Evolutionary conservation across 30 jellyfish, hydroid and myxozoan species (phyloP), one percentile per base, ranked within the genome.

Genomic region (Chrysaora quinquecirrha): DNA sequence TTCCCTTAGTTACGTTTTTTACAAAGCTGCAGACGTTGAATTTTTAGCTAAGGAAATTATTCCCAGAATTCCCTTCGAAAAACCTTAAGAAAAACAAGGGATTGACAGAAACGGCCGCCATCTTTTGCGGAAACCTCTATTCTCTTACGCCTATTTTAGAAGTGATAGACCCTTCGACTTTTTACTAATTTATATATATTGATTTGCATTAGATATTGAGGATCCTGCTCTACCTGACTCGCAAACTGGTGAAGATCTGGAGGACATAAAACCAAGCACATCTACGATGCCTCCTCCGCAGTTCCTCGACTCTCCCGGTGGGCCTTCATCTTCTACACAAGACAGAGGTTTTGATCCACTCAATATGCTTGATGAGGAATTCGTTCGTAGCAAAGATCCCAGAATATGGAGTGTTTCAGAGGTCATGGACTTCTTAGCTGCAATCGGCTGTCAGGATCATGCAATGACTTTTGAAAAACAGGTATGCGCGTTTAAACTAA

Each of bases 391-490:
- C 60, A 93, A 86, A 76, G 98, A 93, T 60, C 98, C 98, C 28
- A 82, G 98, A 50, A 95, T 93, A 48, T 93, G 98, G 98, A 70
- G 89, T 24, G 98, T 93, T 22, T 76, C 64, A 38, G 98, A 93
- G 75, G 98, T 93, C 30, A 93, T 93, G 98, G 98, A 93, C 73
- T 93, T 93, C 46, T 88, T 93, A 30, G 95, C 97, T 50, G 96
- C 97, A n/a, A 93, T 93, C 46, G 98, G 98, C 20, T 93, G 98
- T 62, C 98, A 96, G 25, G 98, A 96, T 46, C 98, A 93, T 68
- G 98, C 98, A 7, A 72, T 84, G 62, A 88, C 98, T 22, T 93
- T 93, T 61, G 95, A 93, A 64, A 93, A 93, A 63, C 98, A 93
- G 90, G 98, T 93, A 10, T 1, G 85, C 14, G 16, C 28, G n/a